Percentiles rank a stretch among this genome's conserved stretches.
Conservation (phyloP, 2,113 vertebrate species). For the zebrafish (Danio rerio) region GRCz12tu NC_133181.1:45413001-45413500, state of each 20-base stretch:
- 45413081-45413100: background rate
- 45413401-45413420: constrained; percentile 19
- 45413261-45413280: constrained; percentile 36
- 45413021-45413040: background rate
- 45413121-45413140: constrained; percentile 10
- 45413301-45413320: constrained; percentile 16
- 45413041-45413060: background rate
- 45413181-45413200: constrained; percentile 18
- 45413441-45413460: constrained; percentile 13
- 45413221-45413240: constrained; percentile 32
- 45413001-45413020: background rate
- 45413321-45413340: background rate
- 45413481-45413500: background rate
- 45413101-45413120: background rate
- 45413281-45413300: constrained; percentile 30
- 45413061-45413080: background rate
- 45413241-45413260: constrained; percentile 18
- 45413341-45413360: constrained; percentile 13
- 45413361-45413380: constrained; percentile 27
- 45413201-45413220: constrained; percentile 47
- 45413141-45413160: constrained; percentile 19
- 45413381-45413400: constrained; percentile 30
- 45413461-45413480: background rate
- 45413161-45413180: background rate
- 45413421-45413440: constrained; percentile 37